Evolutionary conservation across 2,888 invertebrate species (phyloP), one percentile per base, ranked within the genome.

Genomic region (Epistrophe grossulariae): DNA sequence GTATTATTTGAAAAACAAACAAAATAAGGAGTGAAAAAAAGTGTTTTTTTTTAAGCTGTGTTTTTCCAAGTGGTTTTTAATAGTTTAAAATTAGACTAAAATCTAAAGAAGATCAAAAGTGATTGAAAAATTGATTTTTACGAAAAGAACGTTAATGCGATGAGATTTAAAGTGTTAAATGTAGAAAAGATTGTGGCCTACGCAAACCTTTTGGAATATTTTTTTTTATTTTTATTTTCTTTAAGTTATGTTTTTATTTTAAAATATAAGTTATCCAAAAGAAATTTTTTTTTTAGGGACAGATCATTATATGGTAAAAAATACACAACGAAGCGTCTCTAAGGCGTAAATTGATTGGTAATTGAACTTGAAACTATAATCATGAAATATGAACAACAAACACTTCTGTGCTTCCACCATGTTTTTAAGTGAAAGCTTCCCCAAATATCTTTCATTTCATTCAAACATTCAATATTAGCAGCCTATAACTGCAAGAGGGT

Each of bases 31-130:
- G 13, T 38, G 59, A 35, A 59, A 57, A 35, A 13, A 19, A 10
- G 10, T 6, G n/a, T 24, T 24, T 24, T 24, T n/a, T 24, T 24
- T 24, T 24, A 24, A 24, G 1, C 24, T 64, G 64, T 31, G 43
- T 43, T 45, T 59, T 64, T 45, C 28, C 45, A 64, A 64, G 64
- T 48, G 64, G 11, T 31, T 28, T 43, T 45, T 64, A 64, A 64
- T 64, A 45, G 43, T 45, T 45, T n/a, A 1, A 5, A n/a, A 31
- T 45, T 2, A 15, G 19, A 45, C 3, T 31, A 9, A 15, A 28
- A 10, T 9, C 17, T 17, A 35, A 59, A 11, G 17, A 35, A 35
- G 13, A 1, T 9, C 11, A 50, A 50, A 48, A 50, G 0, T 50
- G 19, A 19, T 10, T 19, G 19, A 19, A 4, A 19, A 50, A 50